phyloP scores from a whole-genome alignment of 2,888 invertebrate species.

The Lutraria lutraria region DNA sequence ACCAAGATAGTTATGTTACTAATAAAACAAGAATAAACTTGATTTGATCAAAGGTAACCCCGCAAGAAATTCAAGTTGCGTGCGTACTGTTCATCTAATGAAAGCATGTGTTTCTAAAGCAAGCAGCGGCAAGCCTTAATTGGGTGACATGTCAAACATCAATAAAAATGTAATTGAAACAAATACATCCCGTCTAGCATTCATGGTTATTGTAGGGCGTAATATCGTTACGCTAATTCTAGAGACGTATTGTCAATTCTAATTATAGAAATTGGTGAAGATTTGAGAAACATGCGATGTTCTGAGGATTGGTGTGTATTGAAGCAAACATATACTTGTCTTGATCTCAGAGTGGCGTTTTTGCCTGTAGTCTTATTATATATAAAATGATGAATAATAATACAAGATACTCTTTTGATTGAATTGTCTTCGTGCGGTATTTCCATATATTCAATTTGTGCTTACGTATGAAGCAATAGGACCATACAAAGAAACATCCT shows the following conservation, averaged over 20 bases:
- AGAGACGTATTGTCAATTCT: conserved; percentile 29
- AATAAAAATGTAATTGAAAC: conserved; percentile 40
- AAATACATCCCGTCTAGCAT: conserved; percentile 23
- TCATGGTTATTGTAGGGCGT: neutral
- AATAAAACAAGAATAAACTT: neutral
- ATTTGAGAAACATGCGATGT: conserved; percentile 6
- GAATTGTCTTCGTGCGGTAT: neutral
- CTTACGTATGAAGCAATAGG: neutral
- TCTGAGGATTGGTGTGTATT: neutral
- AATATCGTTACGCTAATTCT: neutral
- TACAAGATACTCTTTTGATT: neutral
- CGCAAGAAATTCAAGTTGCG: neutral
- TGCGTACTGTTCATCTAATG: conserved; percentile 11
- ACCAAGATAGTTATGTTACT: neutral
- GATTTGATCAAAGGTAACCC: neutral
- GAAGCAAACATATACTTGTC: neutral
- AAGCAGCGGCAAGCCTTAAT: conserved; percentile 16
- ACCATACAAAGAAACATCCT: neutral
- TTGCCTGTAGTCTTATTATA: neutral
- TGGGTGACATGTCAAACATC: conserved; percentile 44
- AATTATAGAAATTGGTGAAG: conserved; percentile 17
- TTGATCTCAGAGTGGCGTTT: neutral
- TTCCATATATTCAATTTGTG: neutral
- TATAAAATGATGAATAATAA: neutral
- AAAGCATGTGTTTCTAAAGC: neutral